Base-by-base conservation (phyloP, 2,888 invertebrate species). In the Dynastes grantii region DNA sequence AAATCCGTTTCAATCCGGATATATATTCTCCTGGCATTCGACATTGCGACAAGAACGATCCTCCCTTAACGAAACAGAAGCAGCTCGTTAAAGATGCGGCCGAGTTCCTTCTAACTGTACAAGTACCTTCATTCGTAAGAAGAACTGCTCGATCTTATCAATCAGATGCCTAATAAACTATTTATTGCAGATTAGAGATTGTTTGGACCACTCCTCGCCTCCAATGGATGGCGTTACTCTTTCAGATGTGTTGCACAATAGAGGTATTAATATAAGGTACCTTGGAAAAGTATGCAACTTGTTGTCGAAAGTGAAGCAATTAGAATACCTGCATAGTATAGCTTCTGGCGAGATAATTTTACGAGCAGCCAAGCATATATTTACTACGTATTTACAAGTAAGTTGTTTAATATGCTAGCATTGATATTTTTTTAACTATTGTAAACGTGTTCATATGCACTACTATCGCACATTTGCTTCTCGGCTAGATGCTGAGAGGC, bases 1-100 rank as follows among this genome's bases (percentile, higher is more conserved):
- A 97, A 88, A 96, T 99, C 82, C 93, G 98, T 80, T 99, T 99
- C 90, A 99, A 99, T 90, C 98, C 99, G 0, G 99, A 99, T 90
- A 97, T 98, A 80, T 99, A 96, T 90, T 98, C 98, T 9, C 96
- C 96, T 0, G 97, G 97, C 76, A 98, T 99, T 80, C 92, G 92
- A 78, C 98, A 98, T 90, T 92, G 93, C 22, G 93, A 95, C 83
- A 90, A 27, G 92, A 94, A 86, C 88, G 93, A 82, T 90, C 92
- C 78, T 92, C 93, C 84, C 11, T 90, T 97, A 76, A 92, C 93
- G 81, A 95, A 95, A 86, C 98, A 99, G 88, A 92, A 96, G 78
- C 95, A 96, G 83, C 91, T 98, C 6, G 96, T 99, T 1, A 95
- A 96, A 88, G 98, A 98, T 88, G 98, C 98, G 0, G 97, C 98